phyloP scores from a whole-genome alignment of 2,888 invertebrate species.

The Anodontia alba region DNA sequence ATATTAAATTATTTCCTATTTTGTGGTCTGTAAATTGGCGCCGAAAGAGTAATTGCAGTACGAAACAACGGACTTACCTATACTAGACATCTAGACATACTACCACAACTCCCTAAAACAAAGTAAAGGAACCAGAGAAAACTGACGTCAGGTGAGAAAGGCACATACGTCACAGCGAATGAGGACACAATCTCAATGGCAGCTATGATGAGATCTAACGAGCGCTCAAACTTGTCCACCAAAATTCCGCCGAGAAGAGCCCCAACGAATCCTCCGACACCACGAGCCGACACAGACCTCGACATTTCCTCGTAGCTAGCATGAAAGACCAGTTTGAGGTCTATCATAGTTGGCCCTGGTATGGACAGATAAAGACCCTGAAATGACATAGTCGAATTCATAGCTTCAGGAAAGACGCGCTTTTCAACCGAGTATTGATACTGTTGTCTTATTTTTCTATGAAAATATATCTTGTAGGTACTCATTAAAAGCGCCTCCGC shows the following conservation, averaged over 20 bases:
- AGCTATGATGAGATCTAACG: constrained; percentile 1
- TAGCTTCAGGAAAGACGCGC: no score
- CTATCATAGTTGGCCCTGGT: constrained; percentile 31
- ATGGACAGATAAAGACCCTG: constrained; percentile 28
- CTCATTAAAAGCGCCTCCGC: no score
- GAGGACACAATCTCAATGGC: neutral
- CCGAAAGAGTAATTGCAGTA: no score
- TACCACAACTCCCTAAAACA: neutral
- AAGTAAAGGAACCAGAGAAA: constrained; percentile 25
- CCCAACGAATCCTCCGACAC: constrained; percentile 20
- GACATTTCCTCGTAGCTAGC: constrained; percentile 26
- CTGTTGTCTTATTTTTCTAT: no score
- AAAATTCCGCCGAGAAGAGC: constrained; percentile 26
- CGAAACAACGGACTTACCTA: constrained; percentile 18
- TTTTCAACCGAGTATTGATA: no score
- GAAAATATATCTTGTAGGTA: no score
- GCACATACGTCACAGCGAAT: neutral
- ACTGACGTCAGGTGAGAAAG: constrained; percentile 11
- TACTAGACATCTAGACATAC: constrained; percentile 19
- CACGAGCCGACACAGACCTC: constrained; percentile 20
- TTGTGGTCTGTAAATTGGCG: no score
- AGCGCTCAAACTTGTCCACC: constrained; percentile 17
- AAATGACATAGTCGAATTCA: no score
- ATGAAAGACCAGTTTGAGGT: constrained; percentile 27
- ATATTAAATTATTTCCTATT: no score